Percentiles rank a stretch among this genome's conserved stretches.
These are phyloP conservation scores for Tenualosa thibaudeaui DNA, from an alignment of 2,797 vertebrate species.

Conservation along the genomic window DNA sequence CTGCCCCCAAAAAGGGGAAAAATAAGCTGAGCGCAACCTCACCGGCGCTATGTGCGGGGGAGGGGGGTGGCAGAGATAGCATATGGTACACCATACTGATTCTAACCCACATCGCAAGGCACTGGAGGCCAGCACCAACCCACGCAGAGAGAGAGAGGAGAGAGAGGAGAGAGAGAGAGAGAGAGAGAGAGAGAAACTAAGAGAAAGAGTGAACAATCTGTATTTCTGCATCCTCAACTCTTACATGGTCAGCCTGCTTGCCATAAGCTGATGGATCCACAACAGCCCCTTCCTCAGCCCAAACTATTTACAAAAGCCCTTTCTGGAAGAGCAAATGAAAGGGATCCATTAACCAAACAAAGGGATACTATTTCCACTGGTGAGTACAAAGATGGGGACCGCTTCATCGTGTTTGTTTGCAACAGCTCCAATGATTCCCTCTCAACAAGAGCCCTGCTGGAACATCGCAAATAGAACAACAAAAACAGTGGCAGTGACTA, in stretches of 20 bases:
- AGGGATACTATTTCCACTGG: slow-evolving; percentile 20
- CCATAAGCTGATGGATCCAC: not conserved
- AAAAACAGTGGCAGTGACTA: not conserved
- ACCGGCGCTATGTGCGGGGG: not conserved
- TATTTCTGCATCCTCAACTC: not conserved
- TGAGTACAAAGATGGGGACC: not conserved
- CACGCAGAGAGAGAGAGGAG: not conserved
- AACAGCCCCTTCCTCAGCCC: not conserved
- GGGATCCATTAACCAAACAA: not conserved
- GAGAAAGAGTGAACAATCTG: not conserved
- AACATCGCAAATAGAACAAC: not conserved
- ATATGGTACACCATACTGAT: slow-evolving; percentile 15
- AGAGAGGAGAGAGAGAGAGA: slow-evolving; percentile 17
- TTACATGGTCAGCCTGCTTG: not conserved
- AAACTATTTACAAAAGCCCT: not conserved
- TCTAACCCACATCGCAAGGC: slow-evolving; percentile 9
- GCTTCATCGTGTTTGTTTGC: not conserved
- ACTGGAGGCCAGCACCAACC: not conserved
- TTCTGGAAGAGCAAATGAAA: slow-evolving; percentile 10
- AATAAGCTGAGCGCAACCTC: not conserved
- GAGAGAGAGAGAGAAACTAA: slow-evolving; percentile 20
- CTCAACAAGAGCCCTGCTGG: not conserved
- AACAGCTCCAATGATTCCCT: not conserved
- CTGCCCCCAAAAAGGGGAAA: not conserved
- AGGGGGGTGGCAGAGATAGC: slow-evolving; percentile 1